Evolutionary conservation across 1,140 invertebrate species (phyloP).

Genomic region (Drosophila santomea): DNA sequence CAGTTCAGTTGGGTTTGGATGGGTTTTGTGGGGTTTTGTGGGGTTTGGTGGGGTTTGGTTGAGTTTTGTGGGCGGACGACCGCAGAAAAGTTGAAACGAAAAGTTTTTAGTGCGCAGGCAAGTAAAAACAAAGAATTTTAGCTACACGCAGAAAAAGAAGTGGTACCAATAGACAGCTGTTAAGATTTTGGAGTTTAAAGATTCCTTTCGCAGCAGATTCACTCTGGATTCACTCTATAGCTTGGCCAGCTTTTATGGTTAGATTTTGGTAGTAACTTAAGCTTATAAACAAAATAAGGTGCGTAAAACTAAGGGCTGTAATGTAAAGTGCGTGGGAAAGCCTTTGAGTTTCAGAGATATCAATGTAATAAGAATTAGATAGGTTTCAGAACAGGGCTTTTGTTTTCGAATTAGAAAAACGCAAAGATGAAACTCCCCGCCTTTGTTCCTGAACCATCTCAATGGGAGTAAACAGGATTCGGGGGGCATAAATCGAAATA

Average conservation of each 20-base stretch:
- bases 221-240: no score
- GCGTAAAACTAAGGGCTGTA: no score
- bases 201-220: not conserved
- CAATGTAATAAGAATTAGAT: no score
- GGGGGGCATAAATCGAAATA: conserved; percentile 74
- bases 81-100: conserved; percentile 46
- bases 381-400: not conserved
- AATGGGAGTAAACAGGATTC: conserved; percentile 22
- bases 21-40: not conserved
- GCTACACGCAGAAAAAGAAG: not conserved
- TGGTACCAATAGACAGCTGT: not conserved
- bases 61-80: conserved; percentile 33
- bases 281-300: not conserved
- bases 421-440: not conserved
- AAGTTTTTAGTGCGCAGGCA: conserved; percentile 34
- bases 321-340: no score
- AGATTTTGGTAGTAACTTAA: not conserved
- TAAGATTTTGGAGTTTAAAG: not conserved
- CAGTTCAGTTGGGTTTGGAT: no score
- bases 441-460: not conserved
- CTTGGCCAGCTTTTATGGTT: not conserved
- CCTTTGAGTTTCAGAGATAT: not conserved
- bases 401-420: not conserved
- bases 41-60: no score
- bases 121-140: conserved; percentile 26